Evolutionary conservation across 2,113 vertebrate genomes (phyloP).

Genomic region (Sigmodon hispidus): DNA sequence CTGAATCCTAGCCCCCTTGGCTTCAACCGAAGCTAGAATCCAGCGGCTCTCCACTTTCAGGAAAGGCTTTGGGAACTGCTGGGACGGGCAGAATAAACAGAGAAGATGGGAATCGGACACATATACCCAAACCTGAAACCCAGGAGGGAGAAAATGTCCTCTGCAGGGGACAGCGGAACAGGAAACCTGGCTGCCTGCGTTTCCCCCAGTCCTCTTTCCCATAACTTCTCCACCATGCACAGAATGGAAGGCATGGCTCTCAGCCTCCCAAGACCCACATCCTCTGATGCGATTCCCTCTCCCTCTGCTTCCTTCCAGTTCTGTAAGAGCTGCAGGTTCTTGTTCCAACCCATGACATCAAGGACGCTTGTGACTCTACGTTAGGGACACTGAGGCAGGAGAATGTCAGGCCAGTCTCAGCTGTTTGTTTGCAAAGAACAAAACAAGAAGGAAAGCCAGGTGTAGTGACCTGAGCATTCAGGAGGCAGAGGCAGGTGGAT

Average conservation of each 20-base stretch:
- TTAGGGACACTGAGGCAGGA: not conserved
- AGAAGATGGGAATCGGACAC: too few species aligned
- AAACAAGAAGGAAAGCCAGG: not conserved
- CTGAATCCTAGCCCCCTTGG: slow-evolving; percentile 26
- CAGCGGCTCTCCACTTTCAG: not conserved
- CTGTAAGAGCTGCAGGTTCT: not conserved
- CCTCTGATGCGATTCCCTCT: not conserved
- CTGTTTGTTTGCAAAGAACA: not conserved
- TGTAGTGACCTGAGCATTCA: not conserved
- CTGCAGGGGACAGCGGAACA: too few species aligned
- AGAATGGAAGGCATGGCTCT: not conserved
- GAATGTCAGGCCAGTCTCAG: not conserved
- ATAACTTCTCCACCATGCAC: not conserved
- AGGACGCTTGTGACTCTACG: too few species aligned
- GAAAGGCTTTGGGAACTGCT: not conserved
- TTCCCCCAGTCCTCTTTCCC: not conserved
- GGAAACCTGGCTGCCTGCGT: not conserved
- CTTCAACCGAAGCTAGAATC: not conserved
- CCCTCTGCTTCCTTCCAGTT: not conserved
- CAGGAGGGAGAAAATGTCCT: not conserved
- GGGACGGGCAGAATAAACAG: not conserved
- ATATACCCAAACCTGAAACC: not conserved
- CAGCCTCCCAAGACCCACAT: not conserved
- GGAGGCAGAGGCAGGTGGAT: not conserved
- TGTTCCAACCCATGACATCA: not conserved